Evolutionary conservation across 1,140 invertebrate genomes (phyloP).

Genomic region (Ips typographus): DNA sequence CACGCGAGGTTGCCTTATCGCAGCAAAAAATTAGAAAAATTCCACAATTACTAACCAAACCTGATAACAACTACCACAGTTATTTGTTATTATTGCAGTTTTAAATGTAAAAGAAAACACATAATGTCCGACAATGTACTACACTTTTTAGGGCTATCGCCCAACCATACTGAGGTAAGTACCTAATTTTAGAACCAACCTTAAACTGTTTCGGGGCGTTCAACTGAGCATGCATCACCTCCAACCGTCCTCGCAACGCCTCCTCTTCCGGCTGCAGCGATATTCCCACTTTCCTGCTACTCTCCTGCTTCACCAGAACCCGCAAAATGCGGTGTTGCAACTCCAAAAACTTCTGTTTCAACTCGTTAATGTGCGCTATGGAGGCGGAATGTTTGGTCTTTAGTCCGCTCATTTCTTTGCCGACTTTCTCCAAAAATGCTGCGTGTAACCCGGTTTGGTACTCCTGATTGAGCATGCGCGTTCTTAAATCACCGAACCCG

Average conservation of each 20-base stretch:
- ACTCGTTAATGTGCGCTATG: slow-evolving; percentile 71
- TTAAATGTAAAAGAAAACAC: not conserved
- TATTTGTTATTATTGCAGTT: not conserved
- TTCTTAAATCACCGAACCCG: slow-evolving; percentile 83
- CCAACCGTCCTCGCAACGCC: slow-evolving; percentile 76
- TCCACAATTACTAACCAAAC: no score
- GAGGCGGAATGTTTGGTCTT: slow-evolving; percentile 71
- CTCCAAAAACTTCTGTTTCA: slow-evolving; percentile 72
- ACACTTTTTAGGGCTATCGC: slow-evolving; percentile 1
- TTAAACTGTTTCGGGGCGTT: slow-evolving; percentile 91
- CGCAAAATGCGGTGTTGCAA: slow-evolving; percentile 76
- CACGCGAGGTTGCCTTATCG: no score
- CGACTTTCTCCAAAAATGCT: slow-evolving; percentile 72
- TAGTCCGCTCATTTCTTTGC: slow-evolving; percentile 73
- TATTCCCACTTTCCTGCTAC: slow-evolving; percentile 79
- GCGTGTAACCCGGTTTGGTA: slow-evolving; percentile 78
- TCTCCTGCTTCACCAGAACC: slow-evolving; percentile 85
- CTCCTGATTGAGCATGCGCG: slow-evolving; percentile 79
- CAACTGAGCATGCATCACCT: slow-evolving; percentile 81
- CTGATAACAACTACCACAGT: not conserved
- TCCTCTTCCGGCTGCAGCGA: slow-evolving; percentile 89
- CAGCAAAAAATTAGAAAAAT: no score
- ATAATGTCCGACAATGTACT: slow-evolving; percentile 25
- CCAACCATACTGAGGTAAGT: not conserved
- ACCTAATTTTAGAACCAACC: slow-evolving; percentile 56